Percentiles rank a stretch among this genome's conserved stretches.
These are phyloP conservation scores for Poecilia velifera DNA, from an alignment of 2,797 vertebrate genomes.

Conservation along the genomic window DNA sequence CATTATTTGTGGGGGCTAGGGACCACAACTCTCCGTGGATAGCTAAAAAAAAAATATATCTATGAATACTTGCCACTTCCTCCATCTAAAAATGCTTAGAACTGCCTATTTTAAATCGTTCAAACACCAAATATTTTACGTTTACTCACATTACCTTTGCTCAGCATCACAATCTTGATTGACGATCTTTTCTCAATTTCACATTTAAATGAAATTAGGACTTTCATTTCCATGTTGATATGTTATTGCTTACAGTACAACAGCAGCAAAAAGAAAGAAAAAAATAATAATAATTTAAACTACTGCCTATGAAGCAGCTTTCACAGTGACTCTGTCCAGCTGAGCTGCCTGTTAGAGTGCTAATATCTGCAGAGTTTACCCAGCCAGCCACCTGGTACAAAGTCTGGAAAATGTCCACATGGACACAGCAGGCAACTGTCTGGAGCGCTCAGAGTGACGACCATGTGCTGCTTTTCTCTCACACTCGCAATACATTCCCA, in stretches of 20 bases:
- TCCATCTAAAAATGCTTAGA: background rate
- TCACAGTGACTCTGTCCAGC: background rate
- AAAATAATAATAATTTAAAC: background rate
- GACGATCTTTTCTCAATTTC: background rate
- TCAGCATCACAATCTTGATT: background rate
- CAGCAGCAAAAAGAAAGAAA: background rate
- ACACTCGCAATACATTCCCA: background rate
- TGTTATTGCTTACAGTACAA: background rate
- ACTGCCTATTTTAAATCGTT: background rate
- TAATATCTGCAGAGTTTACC: background rate
- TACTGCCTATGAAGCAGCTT: background rate
- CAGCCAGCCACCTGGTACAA: slow-evolving; percentile 1
- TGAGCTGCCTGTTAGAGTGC: background rate
- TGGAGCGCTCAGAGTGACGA: background rate
- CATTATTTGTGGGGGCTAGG: background rate
- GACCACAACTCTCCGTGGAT: too few relatives aligned
- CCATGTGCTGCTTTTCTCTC: background rate
- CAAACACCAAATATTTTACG: background rate
- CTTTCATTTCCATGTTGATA: background rate
- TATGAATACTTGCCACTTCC: background rate
- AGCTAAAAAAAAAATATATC: background rate
- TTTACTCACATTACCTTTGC: background rate
- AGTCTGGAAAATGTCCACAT: slow-evolving; percentile 7
- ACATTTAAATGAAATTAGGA: background rate
- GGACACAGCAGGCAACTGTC: background rate